Conservation (phyloP, 2,797 vertebrate genomes). For the Petrocephalus schoutedeni region DNA sequence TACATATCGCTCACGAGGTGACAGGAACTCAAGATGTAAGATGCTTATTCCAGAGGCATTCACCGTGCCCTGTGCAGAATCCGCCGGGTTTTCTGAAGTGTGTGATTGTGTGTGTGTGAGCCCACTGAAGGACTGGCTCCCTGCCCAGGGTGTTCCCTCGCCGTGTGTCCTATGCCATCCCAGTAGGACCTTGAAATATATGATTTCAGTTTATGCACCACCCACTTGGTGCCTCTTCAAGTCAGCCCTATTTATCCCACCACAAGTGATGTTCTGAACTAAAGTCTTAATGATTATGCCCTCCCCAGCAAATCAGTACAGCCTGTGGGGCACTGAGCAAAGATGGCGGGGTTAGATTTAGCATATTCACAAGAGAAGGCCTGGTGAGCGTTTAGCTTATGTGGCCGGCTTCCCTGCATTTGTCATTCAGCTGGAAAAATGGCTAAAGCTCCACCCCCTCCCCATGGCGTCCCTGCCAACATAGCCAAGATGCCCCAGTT, state of each 20-base stretch:
- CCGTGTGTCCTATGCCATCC: not conserved
- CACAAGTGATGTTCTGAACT: not conserved
- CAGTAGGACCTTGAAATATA: not conserved
- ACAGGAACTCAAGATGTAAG: too few species aligned
- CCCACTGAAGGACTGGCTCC: not conserved
- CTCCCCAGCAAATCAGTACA: not conserved
- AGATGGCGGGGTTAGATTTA: slow-evolving; percentile 11
- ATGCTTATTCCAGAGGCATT: not conserved
- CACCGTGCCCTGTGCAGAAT: not conserved
- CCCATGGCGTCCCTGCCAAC: not conserved
- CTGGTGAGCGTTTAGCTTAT: slow-evolving; percentile 50
- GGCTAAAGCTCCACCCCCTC: slow-evolving; percentile 43
- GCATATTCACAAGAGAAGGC: slow-evolving; percentile 55
- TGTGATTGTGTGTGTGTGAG: not conserved
- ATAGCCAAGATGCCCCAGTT: slow-evolving; percentile 38
- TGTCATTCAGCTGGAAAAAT: slow-evolving; percentile 54
- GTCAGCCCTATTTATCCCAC: not conserved
- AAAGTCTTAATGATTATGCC: not conserved
- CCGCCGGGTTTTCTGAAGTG: not conserved
- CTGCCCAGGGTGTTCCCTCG: not conserved
- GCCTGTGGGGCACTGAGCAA: not conserved
- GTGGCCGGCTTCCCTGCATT: slow-evolving; percentile 50
- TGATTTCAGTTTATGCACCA: not conserved
- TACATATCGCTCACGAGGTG: too few species aligned
- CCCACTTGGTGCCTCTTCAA: not conserved